These are phyloP conservation scores for Brachionus rubens DNA, from an alignment of 1,140 invertebrate genomes.

Conservation along the genomic window DNA sequence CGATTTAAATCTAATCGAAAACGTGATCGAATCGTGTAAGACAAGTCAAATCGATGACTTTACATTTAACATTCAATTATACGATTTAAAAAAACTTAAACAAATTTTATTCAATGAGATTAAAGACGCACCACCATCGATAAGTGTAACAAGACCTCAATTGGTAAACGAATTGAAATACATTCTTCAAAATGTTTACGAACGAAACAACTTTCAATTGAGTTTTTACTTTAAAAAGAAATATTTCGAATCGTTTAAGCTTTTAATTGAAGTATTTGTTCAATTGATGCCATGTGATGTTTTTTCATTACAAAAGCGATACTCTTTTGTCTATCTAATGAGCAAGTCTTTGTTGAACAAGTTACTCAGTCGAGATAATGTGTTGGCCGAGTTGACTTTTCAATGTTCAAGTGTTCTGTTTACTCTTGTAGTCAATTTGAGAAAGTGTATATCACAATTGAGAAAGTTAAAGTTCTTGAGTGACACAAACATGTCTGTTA, in stretches of 20 bases:
- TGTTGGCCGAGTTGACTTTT: constrained; percentile 3
- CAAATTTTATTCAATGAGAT: constrained; percentile 23
- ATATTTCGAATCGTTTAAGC: neutral
- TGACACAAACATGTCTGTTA: neutral
- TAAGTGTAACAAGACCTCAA: neutral
- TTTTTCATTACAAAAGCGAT: neutral
- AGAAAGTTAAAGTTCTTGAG: neutral
- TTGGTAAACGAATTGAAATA: constrained; percentile 22
- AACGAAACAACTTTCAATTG: constrained; percentile 16
- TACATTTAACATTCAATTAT: neutral
- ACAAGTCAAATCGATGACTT: neutral
- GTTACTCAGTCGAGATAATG: neutral
- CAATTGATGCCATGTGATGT: constrained; percentile 24
- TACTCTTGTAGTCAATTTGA: constrained; percentile 10
- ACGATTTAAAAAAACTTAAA: constrained; percentile 27
- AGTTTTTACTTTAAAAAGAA: constrained; percentile 4
- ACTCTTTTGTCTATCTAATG: neutral
- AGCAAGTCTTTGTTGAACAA: neutral
- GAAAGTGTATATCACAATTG: neutral
- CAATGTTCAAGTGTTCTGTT: neutral
- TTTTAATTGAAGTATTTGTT: constrained; percentile 18
- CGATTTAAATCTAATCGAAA: constrained; percentile 24
- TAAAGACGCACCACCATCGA: neutral
- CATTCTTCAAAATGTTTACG: constrained; percentile 24
- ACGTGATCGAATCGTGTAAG: constrained; percentile 21